Conservation (phyloP, 2,113 vertebrate species). For the Neolamprologus toae region DNA sequence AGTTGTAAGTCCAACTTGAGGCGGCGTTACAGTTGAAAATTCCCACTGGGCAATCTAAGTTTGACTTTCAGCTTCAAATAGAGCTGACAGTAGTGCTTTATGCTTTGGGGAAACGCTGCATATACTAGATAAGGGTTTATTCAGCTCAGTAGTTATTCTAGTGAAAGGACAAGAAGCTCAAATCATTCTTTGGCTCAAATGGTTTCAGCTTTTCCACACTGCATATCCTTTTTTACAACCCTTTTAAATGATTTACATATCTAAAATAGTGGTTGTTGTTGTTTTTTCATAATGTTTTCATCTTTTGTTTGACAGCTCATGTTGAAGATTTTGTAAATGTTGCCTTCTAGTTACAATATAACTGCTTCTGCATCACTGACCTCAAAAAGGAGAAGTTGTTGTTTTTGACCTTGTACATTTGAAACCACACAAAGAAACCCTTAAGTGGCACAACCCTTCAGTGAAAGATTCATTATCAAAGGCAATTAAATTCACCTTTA, state of each 20-base stretch:
- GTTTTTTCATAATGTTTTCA: background rate
- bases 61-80: background rate
- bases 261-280: background rate
- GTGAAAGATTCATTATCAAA: background rate
- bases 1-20: background rate
- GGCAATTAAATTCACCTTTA: background rate
- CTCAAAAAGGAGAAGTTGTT: slow-evolving; percentile 9
- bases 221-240: background rate
- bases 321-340: background rate
- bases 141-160: background rate
- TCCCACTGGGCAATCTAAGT: background rate
- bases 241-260: background rate
- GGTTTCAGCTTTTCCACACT: background rate
- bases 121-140: background rate
- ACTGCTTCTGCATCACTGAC: background rate
- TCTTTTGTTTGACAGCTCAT: background rate
- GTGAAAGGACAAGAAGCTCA: background rate
- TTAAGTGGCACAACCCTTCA: background rate
- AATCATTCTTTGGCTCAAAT: background rate
- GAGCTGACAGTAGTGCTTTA: background rate
- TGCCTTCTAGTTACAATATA: background rate
- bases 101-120: slow-evolving; percentile 21
- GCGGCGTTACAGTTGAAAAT: background rate
- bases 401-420: background rate
- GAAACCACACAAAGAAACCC: background rate